Percentiles rank a stretch among this genome's conserved stretches.
Conservation (phyloP, 2,888 invertebrate species). For the Punctoribates punctum region DNA sequence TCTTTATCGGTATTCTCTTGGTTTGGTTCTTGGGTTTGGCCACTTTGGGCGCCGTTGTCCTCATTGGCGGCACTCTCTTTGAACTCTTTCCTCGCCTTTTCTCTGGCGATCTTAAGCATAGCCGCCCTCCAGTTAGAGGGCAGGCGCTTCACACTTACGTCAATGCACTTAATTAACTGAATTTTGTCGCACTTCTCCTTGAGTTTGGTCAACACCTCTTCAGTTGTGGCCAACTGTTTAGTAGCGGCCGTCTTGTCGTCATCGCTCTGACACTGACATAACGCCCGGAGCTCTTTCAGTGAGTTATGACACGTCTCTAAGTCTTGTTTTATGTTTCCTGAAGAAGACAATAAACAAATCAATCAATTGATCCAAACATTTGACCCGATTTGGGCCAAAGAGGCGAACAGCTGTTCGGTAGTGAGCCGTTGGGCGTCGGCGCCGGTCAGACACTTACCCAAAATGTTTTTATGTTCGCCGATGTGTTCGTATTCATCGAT, state of each 20-base stretch:
- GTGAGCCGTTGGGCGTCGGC: background rate
- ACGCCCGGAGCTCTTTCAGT: background rate
- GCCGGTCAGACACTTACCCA: constrained; percentile 6
- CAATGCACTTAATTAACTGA: background rate
- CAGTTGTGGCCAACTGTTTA: constrained; percentile 12
- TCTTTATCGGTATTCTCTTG: background rate
- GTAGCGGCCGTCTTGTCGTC: constrained; percentile 27
- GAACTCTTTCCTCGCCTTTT: constrained; percentile 26
- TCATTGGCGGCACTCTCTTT: background rate
- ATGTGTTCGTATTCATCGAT: constrained; percentile 23
- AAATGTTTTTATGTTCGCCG: constrained; percentile 18
- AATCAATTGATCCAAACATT: constrained; percentile 6
- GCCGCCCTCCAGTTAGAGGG: constrained; percentile 37
- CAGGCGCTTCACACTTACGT: constrained; percentile 1
- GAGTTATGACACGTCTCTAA: constrained; percentile 13
- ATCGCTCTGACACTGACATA: constrained; percentile 36
- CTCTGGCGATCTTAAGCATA: constrained; percentile 36
- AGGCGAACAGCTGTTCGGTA: background rate
- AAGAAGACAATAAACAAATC: background rate
- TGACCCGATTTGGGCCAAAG: background rate
- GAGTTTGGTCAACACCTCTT: background rate
- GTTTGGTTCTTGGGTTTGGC: no score
- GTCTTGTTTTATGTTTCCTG: background rate
- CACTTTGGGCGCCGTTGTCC: no score
- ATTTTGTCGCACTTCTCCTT: background rate